Percentiles rank a stretch among this genome's conserved stretches.
These are phyloP conservation scores for Hypsibius dujardini DNA, from an alignment of 1,140 invertebrate species.

Conservation along the genomic window DNA sequence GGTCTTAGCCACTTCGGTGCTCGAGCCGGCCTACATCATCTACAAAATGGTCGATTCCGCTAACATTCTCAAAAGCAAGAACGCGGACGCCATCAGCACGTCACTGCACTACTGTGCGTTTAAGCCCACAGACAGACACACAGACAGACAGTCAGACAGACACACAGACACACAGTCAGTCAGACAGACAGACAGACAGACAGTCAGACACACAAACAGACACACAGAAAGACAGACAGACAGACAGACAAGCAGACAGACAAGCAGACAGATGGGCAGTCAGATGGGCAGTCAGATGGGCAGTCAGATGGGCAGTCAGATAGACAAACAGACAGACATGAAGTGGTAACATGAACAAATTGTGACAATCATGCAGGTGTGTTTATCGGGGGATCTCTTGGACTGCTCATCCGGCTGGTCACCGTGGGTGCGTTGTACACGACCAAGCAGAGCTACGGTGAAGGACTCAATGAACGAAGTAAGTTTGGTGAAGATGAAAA, in stretches of 20 bases:
- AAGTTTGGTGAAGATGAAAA: background rate
- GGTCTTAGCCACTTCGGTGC: background rate
- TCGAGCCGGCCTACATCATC: conserved; percentile 8
- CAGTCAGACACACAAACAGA: no score
- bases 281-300: no score
- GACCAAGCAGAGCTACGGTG: background rate
- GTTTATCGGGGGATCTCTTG: background rate
- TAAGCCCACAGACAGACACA: no score
- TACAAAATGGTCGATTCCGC: conserved; percentile 13
- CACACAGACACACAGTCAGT: no score
- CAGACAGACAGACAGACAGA: no score
- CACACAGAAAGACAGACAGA: no score
- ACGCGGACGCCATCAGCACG: background rate
- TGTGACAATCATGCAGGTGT: background rate
- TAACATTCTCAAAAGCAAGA: background rate
- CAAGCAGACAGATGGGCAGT: no score
- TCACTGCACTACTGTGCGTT: background rate
- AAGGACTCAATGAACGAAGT: conserved; percentile 1
- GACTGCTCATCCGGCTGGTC: background rate
- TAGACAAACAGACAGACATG: no score
- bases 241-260: no score
- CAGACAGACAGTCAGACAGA: no score
- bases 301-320: no score
- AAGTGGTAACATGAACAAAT: no score
- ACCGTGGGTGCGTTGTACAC: background rate